Conservation (phyloP, 2,888 invertebrate species). For the Scaptomyza polygonia region DNA sequence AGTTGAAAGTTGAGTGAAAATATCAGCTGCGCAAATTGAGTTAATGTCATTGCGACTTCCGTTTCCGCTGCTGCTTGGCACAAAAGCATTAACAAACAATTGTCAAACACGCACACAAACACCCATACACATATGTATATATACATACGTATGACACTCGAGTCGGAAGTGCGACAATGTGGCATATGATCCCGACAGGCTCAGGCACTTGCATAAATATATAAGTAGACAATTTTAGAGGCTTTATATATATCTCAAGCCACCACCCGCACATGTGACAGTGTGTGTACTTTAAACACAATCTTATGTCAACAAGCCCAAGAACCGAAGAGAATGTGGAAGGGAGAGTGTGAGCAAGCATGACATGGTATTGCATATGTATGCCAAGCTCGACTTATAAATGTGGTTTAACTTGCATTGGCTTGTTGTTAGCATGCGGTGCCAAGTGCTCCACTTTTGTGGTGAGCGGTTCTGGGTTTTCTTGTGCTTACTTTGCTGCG, state of each 20-base stretch:
- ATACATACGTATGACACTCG: conserved; percentile 24
- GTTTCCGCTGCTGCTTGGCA: conserved; percentile 40
- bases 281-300: conserved; percentile 72
- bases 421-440: conserved; percentile 61
- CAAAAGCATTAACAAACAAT: conserved; percentile 70
- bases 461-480: conserved; percentile 21
- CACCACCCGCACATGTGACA: conserved; percentile 17
- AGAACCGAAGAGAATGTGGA: conserved; percentile 26
- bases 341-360: conserved; percentile 14
- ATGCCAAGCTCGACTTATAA: conserved; percentile 68
- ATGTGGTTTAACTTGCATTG: conserved; percentile 76
- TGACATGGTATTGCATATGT: conserved; percentile 45
- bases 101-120: conserved; percentile 48
- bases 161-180: conserved; percentile 67
- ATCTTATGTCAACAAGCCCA: conserved; percentile 70
- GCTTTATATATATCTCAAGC: conserved; percentile 52
- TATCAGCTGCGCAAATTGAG: conserved; percentile 73
- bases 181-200: conserved; percentile 66
- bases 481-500: conserved; percentile 38
- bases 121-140: background rate
- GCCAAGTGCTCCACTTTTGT: conserved; percentile 28
- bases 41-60: conserved; percentile 70
- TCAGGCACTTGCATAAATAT: conserved; percentile 70
- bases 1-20: conserved; percentile 19
- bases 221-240: conserved; percentile 71